Percentiles rank a stretch among this genome's conserved stretches.
phyloP scores from a whole-genome alignment of 2,797 vertebrate species.

The Protosalanx chinensis region DNA sequence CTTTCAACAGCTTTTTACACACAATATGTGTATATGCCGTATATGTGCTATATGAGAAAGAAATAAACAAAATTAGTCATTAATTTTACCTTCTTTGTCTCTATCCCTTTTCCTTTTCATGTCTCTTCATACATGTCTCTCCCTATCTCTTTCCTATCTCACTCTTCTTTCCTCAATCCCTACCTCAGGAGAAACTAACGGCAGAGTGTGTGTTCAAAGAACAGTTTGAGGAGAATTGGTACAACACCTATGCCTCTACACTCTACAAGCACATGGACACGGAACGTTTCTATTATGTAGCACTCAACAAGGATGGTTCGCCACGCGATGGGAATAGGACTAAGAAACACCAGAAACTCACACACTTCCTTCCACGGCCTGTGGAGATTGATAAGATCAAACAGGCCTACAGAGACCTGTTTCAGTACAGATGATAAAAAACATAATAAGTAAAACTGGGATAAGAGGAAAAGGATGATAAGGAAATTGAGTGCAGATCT shows the following conservation, averaged over 20 bases:
- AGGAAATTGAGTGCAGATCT: constrained; percentile 15
- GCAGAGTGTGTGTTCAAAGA: constrained; percentile 97
- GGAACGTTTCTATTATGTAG: constrained; percentile 93
- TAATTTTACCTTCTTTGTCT: not conserved
- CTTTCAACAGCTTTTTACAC: no score
- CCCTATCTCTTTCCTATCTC: not conserved
- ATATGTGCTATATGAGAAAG: not conserved
- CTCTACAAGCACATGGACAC: constrained; percentile 93
- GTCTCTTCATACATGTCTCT: not conserved
- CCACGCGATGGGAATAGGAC: constrained; percentile 94
- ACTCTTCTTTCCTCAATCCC: not conserved
- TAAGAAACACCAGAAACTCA: constrained; percentile 98
- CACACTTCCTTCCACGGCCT: constrained; percentile 92
- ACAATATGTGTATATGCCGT: not conserved
- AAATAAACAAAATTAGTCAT: not conserved
- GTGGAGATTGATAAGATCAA: constrained; percentile 96
- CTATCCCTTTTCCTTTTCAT: not conserved
- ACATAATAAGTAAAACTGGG: constrained; percentile 41
- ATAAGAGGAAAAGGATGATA: constrained; percentile 21
- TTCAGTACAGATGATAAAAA: constrained; percentile 91
- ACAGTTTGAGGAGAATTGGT: constrained; percentile 99
- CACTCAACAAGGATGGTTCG: constrained; percentile 96
- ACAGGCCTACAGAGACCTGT: constrained; percentile 88
- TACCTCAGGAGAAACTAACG: constrained; percentile 77
- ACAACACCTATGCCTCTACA: constrained; percentile 97